phyloP scores from a whole-genome alignment of 2,888 invertebrate genomes.

The Zhuqinia jingwanae region DNA sequence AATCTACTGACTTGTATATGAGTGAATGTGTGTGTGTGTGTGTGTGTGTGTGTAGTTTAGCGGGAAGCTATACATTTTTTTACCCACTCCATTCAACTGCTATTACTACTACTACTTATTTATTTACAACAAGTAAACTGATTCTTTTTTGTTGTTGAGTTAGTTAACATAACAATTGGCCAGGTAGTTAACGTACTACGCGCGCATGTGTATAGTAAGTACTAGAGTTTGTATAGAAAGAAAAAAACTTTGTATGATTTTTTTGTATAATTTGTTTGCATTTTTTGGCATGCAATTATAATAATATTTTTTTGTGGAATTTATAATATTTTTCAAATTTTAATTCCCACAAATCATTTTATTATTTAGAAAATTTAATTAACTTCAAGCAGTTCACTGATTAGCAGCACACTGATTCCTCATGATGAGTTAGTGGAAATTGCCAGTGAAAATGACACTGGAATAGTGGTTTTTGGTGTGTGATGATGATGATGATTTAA shows the following conservation, averaged over 20 bases:
- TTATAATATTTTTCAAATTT: not conserved
- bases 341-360: not conserved
- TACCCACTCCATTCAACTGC: not conserved
- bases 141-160: conserved; percentile 21
- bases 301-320: no score
- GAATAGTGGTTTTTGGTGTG: conserved; percentile 9
- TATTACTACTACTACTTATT: not conserved
- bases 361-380: conserved; percentile 23
- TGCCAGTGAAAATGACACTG: not conserved
- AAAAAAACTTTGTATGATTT: not conserved
- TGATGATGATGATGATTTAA: conserved; percentile 34
- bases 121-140: conserved; percentile 58
- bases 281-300: no score
- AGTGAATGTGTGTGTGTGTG: no score
- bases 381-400: not conserved
- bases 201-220: no score
- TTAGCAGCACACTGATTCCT: no score
- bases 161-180: conserved; percentile 42
- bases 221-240: no score
- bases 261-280: no score
- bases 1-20: no score
- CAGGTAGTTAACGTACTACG: not conserved
- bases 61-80: conserved; percentile 57
- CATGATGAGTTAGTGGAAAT: not conserved
- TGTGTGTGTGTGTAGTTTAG: no score